These are phyloP conservation scores for Pseudocheirus occidentalis DNA, from an alignment of 2,797 vertebrate species.

Conservation along the genomic window DNA sequence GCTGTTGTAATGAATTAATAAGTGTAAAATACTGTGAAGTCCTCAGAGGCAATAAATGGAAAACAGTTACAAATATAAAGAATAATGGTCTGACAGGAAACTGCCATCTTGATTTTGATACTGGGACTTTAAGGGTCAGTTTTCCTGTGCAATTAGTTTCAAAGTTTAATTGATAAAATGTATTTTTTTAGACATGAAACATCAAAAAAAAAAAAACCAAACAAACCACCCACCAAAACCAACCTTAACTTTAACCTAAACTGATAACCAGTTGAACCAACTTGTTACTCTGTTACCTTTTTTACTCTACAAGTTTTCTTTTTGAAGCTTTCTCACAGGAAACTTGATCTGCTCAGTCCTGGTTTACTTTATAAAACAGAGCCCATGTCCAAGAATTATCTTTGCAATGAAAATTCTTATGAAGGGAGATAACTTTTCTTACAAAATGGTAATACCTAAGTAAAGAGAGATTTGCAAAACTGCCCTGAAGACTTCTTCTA, in stretches of 20 bases:
- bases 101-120: slow-evolving; percentile 27
- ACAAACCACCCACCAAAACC: no score
- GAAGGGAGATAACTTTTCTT: not conserved
- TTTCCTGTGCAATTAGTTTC: slow-evolving; percentile 35
- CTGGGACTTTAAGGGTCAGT: not conserved
- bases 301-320: not conserved
- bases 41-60: slow-evolving; percentile 10
- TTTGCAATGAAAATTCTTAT: not conserved
- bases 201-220: not conserved
- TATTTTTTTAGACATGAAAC: not conserved
- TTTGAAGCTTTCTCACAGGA: slow-evolving; percentile 18
- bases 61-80: slow-evolving; percentile 17
- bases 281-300: not conserved
- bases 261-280: not conserved
- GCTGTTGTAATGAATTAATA: not conserved
- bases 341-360: not conserved
- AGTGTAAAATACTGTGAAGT: not conserved
- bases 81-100: slow-evolving; percentile 32
- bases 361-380: slow-evolving; percentile 36
- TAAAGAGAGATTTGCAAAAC: slow-evolving; percentile 29
- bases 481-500: slow-evolving; percentile 23
- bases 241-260: not conserved
- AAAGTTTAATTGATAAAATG: slow-evolving; percentile 33
- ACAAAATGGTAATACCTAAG: not conserved
- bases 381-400: slow-evolving; percentile 2